phyloP scores from a whole-genome alignment of 2,888 invertebrate genomes.

The Rambutsinella grinnellia region DNA sequence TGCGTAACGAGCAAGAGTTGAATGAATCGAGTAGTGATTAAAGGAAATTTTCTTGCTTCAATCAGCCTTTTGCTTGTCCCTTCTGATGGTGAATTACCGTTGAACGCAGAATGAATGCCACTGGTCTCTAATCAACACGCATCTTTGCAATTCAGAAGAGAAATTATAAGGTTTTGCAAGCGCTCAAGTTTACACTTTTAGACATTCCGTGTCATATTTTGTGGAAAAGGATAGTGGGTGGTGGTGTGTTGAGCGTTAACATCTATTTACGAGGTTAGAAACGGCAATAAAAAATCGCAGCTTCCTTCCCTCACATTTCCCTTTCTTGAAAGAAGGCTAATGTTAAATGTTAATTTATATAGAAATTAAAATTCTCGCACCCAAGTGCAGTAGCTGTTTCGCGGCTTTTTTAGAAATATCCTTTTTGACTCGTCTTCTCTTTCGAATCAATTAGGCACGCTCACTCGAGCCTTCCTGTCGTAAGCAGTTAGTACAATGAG shows the following conservation, averaged over 20 bases:
- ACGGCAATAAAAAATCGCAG: background rate
- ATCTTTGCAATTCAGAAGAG: background rate
- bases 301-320: background rate
- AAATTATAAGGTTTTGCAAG: too few species aligned
- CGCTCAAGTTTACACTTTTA: too few species aligned
- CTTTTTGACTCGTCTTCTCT: background rate
- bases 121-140: background rate
- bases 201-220: background rate
- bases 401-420: too few species aligned
- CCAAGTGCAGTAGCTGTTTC: too few species aligned
- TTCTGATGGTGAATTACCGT: background rate
- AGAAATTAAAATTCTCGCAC: too few species aligned
- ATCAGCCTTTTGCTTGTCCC: background rate
- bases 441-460: conserved; percentile 33
- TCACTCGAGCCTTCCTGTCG: conserved; percentile 34
- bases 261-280: background rate
- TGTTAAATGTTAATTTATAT: background rate
- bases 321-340: background rate
- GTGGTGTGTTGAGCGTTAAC: background rate
- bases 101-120: background rate
- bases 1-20: too few species aligned
- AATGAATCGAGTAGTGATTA: too few species aligned
- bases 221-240: background rate
- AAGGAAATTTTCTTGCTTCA: background rate
- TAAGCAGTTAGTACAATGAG: background rate